Conservation (phyloP, 2,797 vertebrate species). For the Coluber constrictor region DNA sequence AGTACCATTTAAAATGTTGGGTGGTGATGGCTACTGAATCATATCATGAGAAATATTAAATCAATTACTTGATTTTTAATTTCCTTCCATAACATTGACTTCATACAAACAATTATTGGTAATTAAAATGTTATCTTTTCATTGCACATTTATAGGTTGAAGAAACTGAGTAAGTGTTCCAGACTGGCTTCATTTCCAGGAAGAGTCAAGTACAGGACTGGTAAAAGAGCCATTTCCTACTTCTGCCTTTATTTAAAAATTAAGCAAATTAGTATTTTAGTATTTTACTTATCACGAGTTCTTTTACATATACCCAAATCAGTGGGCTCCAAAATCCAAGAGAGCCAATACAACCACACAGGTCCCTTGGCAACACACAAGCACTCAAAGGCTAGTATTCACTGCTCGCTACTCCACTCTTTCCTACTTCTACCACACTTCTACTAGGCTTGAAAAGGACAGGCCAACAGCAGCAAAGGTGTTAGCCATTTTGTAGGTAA, state of each 20-base stretch:
- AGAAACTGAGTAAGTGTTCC: constrained; percentile 14
- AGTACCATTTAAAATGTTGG: background rate
- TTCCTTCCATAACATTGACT: background rate
- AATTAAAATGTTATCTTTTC: background rate
- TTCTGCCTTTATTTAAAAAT: background rate
- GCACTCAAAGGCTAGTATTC: background rate
- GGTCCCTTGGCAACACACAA: background rate
- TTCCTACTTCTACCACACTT: background rate
- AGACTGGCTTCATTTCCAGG: constrained; percentile 1
- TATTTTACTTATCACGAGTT: background rate
- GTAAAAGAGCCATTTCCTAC: background rate
- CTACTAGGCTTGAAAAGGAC: background rate
- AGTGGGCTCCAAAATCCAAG: background rate
- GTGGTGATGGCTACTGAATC: background rate
- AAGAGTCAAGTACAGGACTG: background rate
- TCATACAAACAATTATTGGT: background rate
- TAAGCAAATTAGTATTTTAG: background rate
- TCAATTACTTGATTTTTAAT: background rate
- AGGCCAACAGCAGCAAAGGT: background rate
- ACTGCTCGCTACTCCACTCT: background rate
- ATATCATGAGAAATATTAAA: background rate
- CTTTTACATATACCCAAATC: background rate
- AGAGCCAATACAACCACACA: background rate
- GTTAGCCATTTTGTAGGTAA: background rate
- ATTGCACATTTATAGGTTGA: background rate